A percentile compares a stretch with the other conserved stretches of the same genome.
phyloP scores from a whole-genome alignment of 2,797 vertebrate species.

The Dromococcyx pavoninus region DNA sequence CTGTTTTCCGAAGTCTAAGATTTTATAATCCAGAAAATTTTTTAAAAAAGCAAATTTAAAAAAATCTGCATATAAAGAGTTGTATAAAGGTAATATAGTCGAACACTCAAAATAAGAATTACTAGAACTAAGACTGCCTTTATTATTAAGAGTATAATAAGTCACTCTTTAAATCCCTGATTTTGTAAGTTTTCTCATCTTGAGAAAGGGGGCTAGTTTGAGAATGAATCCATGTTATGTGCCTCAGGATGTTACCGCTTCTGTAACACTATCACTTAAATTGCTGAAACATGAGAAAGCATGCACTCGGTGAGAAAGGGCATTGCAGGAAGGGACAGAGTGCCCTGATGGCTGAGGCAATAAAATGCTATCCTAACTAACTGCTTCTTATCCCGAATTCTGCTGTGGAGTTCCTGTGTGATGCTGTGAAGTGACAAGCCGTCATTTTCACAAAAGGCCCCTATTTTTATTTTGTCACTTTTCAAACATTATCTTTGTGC shows the following conservation, averaged over 20 bases:
- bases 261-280: background rate
- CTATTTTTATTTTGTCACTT: background rate
- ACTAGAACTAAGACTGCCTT: background rate
- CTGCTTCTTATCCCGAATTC: background rate
- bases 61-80: background rate
- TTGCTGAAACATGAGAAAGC: background rate
- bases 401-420: background rate
- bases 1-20: background rate
- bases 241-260: background rate
- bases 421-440: background rate
- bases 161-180: background rate
- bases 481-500: background rate
- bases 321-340: background rate
- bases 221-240: background rate
- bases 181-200: background rate
- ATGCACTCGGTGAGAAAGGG: background rate
- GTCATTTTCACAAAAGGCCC: background rate
- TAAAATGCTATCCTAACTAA: background rate
- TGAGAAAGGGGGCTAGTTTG: background rate
- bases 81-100: background rate
- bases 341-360: background rate
- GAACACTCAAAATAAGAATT: background rate
- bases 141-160: background rate
- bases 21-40: background rate
- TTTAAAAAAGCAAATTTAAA: accelerated